phyloP scores from a whole-genome alignment of 1,140 invertebrate genomes.

The Copidosoma floridanum region DNA sequence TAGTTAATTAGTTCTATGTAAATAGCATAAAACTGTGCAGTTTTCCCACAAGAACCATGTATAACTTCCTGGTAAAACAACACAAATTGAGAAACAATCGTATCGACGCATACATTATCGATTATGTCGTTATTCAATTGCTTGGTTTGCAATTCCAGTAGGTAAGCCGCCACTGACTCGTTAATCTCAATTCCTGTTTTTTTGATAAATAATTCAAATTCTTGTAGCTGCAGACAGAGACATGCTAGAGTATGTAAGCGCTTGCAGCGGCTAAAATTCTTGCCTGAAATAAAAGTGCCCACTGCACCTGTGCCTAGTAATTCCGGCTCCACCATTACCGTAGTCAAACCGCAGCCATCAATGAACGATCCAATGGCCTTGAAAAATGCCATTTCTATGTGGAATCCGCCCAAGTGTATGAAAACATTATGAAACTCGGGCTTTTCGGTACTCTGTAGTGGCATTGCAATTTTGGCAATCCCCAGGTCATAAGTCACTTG shows the following conservation, averaged over 20 bases:
- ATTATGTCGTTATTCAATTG: neutral
- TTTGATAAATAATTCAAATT: constrained; percentile 45
- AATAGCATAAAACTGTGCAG: no score
- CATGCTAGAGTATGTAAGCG: constrained; percentile 13
- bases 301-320: constrained; percentile 41
- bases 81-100: constrained; percentile 14
- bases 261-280: constrained; percentile 44
- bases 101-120: neutral
- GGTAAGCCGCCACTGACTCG: neutral
- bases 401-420: constrained; percentile 55
- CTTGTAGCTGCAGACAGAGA: constrained; percentile 45
- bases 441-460: constrained; percentile 42
- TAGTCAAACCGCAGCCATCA: constrained; percentile 47
- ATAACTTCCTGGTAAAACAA: constrained; percentile 43
- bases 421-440: constrained; percentile 50
- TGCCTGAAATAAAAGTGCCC: constrained; percentile 38
- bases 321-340: constrained; percentile 45
- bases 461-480: constrained; percentile 46
- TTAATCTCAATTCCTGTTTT: neutral
- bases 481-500: constrained; percentile 46
- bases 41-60: constrained; percentile 36
- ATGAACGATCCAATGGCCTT: no score
- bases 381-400: constrained; percentile 55
- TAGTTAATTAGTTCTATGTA: constrained; percentile 36
- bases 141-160: neutral